Evolutionary conservation across 2,797 vertebrate genomes (phyloP).

Genomic region (Vespertilio murinus): DNA sequence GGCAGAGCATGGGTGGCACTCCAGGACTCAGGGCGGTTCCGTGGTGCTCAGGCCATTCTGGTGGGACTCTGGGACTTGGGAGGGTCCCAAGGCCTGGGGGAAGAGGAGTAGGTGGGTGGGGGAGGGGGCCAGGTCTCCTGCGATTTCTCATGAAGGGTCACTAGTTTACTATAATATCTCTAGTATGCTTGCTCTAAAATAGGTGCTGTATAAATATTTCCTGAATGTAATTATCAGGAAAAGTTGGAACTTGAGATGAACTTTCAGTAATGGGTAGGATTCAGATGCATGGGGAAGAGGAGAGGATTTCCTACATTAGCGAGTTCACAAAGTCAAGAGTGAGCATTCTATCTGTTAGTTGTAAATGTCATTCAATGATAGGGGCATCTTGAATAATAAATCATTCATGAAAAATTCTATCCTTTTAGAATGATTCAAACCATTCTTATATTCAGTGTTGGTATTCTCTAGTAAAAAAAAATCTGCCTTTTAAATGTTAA

Average conservation of each 20-base stretch:
- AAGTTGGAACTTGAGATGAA: constrained; percentile 42
- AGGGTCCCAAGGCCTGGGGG: no score
- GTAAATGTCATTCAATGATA: constrained; percentile 48
- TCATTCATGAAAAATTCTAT: constrained; percentile 41
- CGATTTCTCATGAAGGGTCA: no score
- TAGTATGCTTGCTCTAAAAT: neutral
- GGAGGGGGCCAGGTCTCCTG: no score
- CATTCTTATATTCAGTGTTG: neutral
- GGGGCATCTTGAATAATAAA: constrained; percentile 48
- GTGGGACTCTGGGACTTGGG: no score
- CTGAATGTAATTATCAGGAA: neutral
- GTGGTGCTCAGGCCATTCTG: no score
- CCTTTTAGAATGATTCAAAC: constrained; percentile 16
- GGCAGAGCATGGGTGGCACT: no score
- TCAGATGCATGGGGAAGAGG: neutral
- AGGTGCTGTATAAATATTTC: neutral
- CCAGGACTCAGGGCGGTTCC: no score
- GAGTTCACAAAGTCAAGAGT: constrained; percentile 53
- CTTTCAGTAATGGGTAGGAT: neutral
- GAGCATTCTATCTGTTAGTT: constrained; percentile 60
- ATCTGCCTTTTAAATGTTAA: neutral
- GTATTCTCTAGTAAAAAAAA: constrained; percentile 27
- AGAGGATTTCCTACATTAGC: neutral
- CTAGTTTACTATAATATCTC: neutral
- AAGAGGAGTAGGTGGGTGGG: fast-evolving